Conservation (phyloP, 1,140 invertebrate genomes). For the Protaetia brevitarsis region DNA sequence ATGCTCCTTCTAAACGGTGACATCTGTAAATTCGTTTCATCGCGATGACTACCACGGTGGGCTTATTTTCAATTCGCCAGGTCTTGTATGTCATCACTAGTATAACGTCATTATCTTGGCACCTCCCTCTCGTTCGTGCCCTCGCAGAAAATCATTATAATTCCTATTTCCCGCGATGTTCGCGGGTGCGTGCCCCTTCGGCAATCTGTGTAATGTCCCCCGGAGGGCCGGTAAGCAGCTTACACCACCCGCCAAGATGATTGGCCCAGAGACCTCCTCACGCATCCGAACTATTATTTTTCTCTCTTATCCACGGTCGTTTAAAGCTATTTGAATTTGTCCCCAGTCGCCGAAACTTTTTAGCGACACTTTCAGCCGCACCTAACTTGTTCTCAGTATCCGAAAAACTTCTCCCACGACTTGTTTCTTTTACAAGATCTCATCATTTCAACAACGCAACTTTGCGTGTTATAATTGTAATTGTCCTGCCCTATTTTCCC, state of each 20-base stretch:
- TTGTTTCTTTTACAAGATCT: constrained; percentile 14
- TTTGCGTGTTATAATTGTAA: constrained; percentile 17
- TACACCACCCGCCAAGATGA: constrained; percentile 32
- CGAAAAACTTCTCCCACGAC: constrained; percentile 2
- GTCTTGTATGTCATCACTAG: constrained; percentile 10
- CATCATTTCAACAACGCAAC: constrained; percentile 11
- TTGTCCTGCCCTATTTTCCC: constrained; percentile 6
- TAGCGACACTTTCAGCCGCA: constrained; percentile 22
- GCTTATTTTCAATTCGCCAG: constrained; percentile 18
- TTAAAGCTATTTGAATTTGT: constrained; percentile 36
- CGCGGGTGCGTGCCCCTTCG: constrained; percentile 28
- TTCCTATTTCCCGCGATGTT: constrained; percentile 31
- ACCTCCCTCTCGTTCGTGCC: neutral
- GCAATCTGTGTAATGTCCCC: constrained; percentile 40
- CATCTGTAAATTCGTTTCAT: neutral
- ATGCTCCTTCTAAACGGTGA: neutral
- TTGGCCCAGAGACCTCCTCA: constrained; percentile 31
- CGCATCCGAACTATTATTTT: constrained; percentile 35
- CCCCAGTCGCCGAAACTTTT: constrained; percentile 31
- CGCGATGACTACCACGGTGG: neutral
- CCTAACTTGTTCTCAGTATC: neutral
- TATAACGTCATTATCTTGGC: constrained; percentile 7
- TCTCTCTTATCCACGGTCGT: constrained; percentile 31
- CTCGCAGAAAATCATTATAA: constrained; percentile 31
- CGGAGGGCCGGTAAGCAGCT: constrained; percentile 36